phyloP scores from a whole-genome alignment of 2,888 invertebrate species.

The Troilus luridus region DNA sequence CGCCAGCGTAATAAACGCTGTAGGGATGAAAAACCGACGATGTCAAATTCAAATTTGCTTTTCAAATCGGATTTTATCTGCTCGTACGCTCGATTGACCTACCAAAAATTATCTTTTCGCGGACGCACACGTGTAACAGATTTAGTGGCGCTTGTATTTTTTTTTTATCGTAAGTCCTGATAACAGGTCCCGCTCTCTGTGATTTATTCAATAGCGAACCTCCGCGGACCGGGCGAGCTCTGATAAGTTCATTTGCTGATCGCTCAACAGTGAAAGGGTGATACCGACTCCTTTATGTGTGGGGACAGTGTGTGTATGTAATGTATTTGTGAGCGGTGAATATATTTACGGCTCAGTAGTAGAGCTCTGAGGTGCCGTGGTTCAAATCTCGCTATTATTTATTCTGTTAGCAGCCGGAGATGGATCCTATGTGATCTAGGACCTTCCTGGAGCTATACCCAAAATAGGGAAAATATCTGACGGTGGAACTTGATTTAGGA shows the following conservation, averaged over 20 bases:
- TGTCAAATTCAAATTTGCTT: conserved; percentile 28
- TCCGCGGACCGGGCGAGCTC: background rate
- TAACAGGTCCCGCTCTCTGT: conserved; percentile 6
- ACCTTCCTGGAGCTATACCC: too few species aligned
- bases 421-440: too few species aligned
- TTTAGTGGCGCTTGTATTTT: conserved; percentile 26
- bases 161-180: background rate
- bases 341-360: too few species aligned
- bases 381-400: too few species aligned
- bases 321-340: background rate
- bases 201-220: conserved; percentile 31
- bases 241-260: conserved; percentile 34
- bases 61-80: conserved; percentile 24
- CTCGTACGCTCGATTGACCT: conserved; percentile 28
- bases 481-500: too few species aligned
- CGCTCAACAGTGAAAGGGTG: background rate
- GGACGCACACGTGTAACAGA: conserved; percentile 25
- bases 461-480: too few species aligned
- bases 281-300: conserved; percentile 12
- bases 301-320: background rate
- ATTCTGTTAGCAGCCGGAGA: too few species aligned
- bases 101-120: conserved; percentile 46
- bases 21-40: background rate
- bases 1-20: background rate
- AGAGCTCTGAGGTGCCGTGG: too few species aligned